These are phyloP conservation scores for Nasonovia ribisnigri DNA, from an alignment of 2,888 invertebrate genomes.

Conservation along the genomic window DNA sequence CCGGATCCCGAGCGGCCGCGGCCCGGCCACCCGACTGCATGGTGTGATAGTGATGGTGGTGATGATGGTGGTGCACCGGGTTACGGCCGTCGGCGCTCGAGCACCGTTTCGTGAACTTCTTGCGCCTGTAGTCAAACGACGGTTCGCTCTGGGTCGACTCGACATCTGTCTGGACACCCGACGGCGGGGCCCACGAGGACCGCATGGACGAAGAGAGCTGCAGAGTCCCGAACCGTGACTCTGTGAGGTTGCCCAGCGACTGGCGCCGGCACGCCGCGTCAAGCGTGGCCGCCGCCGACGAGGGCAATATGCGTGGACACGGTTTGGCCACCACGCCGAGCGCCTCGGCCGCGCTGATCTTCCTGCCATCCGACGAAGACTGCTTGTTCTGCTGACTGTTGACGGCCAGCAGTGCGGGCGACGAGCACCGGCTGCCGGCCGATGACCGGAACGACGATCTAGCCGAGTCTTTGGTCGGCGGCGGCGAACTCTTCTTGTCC, in stretches of 20 bases:
- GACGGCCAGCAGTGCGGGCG: constrained; percentile 22
- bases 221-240: constrained; percentile 67
- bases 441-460: constrained; percentile 33
- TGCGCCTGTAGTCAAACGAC: constrained; percentile 66
- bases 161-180: constrained; percentile 67
- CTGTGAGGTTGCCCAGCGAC: constrained; percentile 68
- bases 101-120: constrained; percentile 67
- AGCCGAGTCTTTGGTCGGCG: constrained; percentile 18
- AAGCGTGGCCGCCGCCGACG: constrained; percentile 59
- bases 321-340: constrained; percentile 68
- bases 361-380: constrained; percentile 46
- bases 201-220: constrained; percentile 67
- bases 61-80: constrained; percentile 66
- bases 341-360: constrained; percentile 68
- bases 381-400: constrained; percentile 16
- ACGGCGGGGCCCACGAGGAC: constrained; percentile 67
- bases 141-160: constrained; percentile 66
- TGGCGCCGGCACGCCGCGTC: constrained; percentile 68
- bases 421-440: constrained; percentile 38
- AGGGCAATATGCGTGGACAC: constrained; percentile 66
- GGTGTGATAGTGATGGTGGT: constrained; percentile 56
- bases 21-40: constrained; percentile 17
- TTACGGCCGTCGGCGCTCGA: constrained; percentile 68
- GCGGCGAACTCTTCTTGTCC: constrained; percentile 42
- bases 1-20: constrained; percentile 46